A percentile compares a stretch with the other conserved stretches of the same genome.
Conservation (phyloP, 2,113 vertebrate genomes). For the Pseudonaja textilis region DNA sequence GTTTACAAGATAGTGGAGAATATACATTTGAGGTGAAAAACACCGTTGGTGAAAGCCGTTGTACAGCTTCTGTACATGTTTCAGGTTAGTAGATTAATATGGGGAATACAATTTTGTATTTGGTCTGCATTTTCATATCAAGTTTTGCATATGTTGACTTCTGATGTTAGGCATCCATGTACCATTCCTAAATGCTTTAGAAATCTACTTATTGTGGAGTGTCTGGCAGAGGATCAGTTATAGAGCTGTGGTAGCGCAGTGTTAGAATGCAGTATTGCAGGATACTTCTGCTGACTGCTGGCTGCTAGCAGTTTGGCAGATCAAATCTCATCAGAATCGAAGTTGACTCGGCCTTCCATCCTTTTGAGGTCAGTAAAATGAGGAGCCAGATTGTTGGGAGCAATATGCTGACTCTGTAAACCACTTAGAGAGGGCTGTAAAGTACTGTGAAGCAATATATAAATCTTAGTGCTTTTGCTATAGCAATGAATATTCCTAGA, state of each 20-base stretch:
- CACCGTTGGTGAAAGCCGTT: conserved; percentile 91
- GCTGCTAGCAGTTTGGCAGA: too few species aligned
- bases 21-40: conserved; percentile 93
- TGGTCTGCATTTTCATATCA: fast-evolving
- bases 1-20: conserved; percentile 84
- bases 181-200: background rate
- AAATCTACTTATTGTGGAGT: background rate
- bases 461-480: background rate
- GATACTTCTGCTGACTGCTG: too few species aligned
- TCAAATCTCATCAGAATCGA: too few species aligned
- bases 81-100: conserved; percentile 79
- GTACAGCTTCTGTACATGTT: conserved; percentile 87
- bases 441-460: too few species aligned
- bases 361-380: too few species aligned
- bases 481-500: conserved; percentile 9
- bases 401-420: too few species aligned
- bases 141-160: background rate
- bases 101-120: conserved; percentile 29
- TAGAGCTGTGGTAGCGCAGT: background rate
- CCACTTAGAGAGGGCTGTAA: too few species aligned
- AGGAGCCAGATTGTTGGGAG: too few species aligned
- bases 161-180: background rate
- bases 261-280: too few species aligned
- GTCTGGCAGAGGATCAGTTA: conserved; percentile 15
- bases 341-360: too few species aligned